Percentiles rank a stretch among this genome's conserved stretches.
phyloP scores from a whole-genome alignment of 64 coral and sea anemone species.

The Cladopsammia gracilis region DNA sequence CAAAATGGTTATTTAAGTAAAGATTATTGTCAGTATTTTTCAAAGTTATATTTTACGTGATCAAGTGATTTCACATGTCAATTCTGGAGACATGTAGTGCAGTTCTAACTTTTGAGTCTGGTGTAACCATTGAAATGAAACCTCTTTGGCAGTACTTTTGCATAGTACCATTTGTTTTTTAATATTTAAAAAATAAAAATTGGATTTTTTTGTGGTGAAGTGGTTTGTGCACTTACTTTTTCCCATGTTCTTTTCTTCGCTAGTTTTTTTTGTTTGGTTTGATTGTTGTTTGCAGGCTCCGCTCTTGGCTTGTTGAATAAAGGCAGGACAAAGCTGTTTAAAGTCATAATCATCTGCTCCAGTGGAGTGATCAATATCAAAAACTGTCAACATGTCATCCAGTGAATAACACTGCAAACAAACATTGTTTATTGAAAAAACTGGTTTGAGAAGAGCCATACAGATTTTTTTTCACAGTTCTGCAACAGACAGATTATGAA shows the following conservation, averaged over 20 bases:
- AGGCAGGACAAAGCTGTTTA: slow-evolving; percentile 87
- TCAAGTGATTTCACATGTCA: too few species aligned
- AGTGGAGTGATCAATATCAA: slow-evolving; percentile 73
- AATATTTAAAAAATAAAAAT: neutral
- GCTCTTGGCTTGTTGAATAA: slow-evolving; percentile 86
- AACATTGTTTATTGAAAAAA: neutral
- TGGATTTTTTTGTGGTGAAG: too few species aligned
- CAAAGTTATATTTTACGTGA: too few species aligned
- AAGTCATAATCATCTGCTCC: slow-evolving; percentile 71
- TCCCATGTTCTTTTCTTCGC: neutral
- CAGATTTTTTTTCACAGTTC: neutral
- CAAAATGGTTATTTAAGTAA: neutral
- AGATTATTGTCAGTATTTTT: too few species aligned
- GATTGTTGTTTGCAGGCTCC: slow-evolving; percentile 60
- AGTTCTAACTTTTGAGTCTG: too few species aligned
- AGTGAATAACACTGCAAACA: slow-evolving; percentile 80
- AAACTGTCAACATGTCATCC: slow-evolving; percentile 74
- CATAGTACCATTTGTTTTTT: too few species aligned
- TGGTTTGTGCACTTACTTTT: slow-evolving; percentile 6
- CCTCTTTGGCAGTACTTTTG: neutral
- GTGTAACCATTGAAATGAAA: too few species aligned
- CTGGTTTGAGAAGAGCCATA: neutral
- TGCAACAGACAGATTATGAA: slow-evolving; percentile 15
- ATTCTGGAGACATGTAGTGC: too few species aligned
- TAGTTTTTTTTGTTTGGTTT: neutral